Evolutionary conservation across 1,140 invertebrate genomes (phyloP), one percentile per base, ranked within the genome.

Genomic region (Branchinecta lindahli): DNA sequence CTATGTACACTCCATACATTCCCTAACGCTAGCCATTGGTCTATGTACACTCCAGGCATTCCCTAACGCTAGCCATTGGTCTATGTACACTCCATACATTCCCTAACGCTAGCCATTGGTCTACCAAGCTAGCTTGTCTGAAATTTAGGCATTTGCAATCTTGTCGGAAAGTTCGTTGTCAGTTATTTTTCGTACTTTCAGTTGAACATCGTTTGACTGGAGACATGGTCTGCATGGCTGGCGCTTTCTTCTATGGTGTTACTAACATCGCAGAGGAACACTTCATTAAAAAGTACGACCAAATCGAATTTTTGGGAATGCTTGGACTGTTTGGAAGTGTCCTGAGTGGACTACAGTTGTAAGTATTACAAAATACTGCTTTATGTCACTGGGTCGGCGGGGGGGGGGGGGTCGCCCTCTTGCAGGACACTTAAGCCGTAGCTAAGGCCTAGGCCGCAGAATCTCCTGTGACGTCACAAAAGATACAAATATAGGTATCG

Each of bases 201-300:
- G 89, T 87, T 45, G 86, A 85, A 77, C 88, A 90, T 78, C 85
- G 87, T 73, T 79, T 91, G 12, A 83, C 91, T 4, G 91, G 91
- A 20, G 91, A 93, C 77, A 86, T 93, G 84, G 79, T 94, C 8
- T 90, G 89, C 75, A 80, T 93, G 6, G 84, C 82, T n/a, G 90
- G 90, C 18, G 88, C 90, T 0, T 82, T 88, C 10, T 80, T 93
- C 0, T 92, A 90, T 79, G 90, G 89, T 5, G 80, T 91, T 47
- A 87, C 88, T 10, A 92, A 90, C 74, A 87, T 93, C 0, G 82
- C 88, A 4, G 86, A 93, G 81, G 91, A 94, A 78, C 85, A 89
- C 77, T 85, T 88, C 66, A 86, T 93, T 15, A 90, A 91, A 78
- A 87, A 84, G 20, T 87, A 87, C 71, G 86, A 88, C 70, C 69